A percentile compares a stretch with the other conserved stretches of the same genome.
phyloP scores from a whole-genome alignment of 1,140 invertebrate genomes.

The Bathynomus jamesi region DNA sequence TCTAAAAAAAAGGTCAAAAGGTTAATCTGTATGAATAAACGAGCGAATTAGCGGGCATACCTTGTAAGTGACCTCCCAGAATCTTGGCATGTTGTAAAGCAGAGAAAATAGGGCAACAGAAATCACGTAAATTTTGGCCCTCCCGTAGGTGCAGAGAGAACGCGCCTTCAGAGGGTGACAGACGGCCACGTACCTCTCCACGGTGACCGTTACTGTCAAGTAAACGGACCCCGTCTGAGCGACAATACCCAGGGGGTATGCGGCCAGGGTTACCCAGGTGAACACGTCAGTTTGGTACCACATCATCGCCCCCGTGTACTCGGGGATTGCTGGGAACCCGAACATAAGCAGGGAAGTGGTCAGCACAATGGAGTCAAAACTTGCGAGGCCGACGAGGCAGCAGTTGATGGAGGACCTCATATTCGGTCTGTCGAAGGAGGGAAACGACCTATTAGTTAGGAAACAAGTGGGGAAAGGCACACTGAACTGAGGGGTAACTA shows the following conservation, averaged over 20 bases:
- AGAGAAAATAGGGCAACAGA: slow-evolving; percentile 72
- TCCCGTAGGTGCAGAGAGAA: slow-evolving; percentile 79
- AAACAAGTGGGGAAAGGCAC: too few relatives aligned
- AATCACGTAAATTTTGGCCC: slow-evolving; percentile 75
- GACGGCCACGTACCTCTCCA: slow-evolving; percentile 92
- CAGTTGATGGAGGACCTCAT: slow-evolving; percentile 93
- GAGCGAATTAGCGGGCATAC: too few relatives aligned
- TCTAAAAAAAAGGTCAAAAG: too few relatives aligned
- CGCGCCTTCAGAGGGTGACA: slow-evolving; percentile 83
- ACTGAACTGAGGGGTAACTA: too few relatives aligned
- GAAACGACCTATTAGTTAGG: not conserved
- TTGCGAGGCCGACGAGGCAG: slow-evolving; percentile 77
- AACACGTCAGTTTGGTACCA: slow-evolving; percentile 66
- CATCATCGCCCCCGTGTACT: slow-evolving; percentile 64
- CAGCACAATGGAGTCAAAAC: slow-evolving; percentile 82
- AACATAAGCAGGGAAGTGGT: slow-evolving; percentile 78
- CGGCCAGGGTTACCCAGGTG: slow-evolving; percentile 67
- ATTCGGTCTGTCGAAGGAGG: slow-evolving; percentile 74
- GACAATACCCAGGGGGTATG: slow-evolving; percentile 78
- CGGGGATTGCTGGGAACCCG: slow-evolving; percentile 71
- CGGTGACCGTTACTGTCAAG: slow-evolving; percentile 86
- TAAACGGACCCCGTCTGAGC: slow-evolving; percentile 81
- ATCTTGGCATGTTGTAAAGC: slow-evolving; percentile 75
- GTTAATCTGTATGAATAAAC: too few relatives aligned
- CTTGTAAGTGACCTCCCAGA: slow-evolving; percentile 46